These are phyloP conservation scores for Heliconius hermathena DNA, from an alignment of 1,140 invertebrate genomes.

Conservation along the genomic window DNA sequence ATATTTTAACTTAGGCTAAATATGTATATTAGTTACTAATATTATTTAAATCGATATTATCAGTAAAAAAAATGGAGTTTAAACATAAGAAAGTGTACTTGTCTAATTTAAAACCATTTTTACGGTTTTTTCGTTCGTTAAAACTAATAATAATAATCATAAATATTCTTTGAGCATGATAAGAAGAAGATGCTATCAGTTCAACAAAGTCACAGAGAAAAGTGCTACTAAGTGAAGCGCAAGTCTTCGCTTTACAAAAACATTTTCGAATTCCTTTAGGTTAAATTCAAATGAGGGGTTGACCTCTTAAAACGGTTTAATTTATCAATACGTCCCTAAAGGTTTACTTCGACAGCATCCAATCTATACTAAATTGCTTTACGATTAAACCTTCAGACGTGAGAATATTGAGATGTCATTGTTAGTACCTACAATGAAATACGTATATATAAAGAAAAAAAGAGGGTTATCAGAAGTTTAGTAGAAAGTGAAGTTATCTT, in stretches of 20 bases:
- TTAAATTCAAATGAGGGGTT: slow-evolving; percentile 28
- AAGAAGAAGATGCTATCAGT: too few species aligned
- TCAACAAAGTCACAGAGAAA: background rate
- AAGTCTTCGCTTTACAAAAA: slow-evolving; percentile 4
- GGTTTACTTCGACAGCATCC: slow-evolving; percentile 20
- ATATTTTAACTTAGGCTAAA: too few species aligned
- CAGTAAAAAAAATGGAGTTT: too few species aligned
- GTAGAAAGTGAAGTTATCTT: too few species aligned
- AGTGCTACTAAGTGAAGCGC: background rate
- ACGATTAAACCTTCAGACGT: slow-evolving; percentile 15
- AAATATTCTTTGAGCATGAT: too few species aligned
- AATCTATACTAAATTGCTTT: slow-evolving; percentile 14
- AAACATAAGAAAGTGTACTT: too few species aligned
- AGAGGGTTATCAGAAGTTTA: background rate
- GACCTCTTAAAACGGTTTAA: slow-evolving; percentile 24
- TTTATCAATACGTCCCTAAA: slow-evolving; percentile 21
- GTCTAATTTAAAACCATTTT: too few species aligned
- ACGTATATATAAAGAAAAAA: background rate
- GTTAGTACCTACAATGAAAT: background rate
- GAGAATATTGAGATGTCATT: background rate
- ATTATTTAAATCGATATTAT: too few species aligned
- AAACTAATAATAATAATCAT: too few species aligned
- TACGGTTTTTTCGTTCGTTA: too few species aligned
- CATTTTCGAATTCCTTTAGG: background rate
- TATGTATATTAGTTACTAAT: too few species aligned